A percentile compares a stretch with the other conserved stretches of the same genome.
These are phyloP conservation scores for Drosophila mulleri DNA, from an alignment of 2,888 invertebrate species.

Conservation along the genomic window DNA sequence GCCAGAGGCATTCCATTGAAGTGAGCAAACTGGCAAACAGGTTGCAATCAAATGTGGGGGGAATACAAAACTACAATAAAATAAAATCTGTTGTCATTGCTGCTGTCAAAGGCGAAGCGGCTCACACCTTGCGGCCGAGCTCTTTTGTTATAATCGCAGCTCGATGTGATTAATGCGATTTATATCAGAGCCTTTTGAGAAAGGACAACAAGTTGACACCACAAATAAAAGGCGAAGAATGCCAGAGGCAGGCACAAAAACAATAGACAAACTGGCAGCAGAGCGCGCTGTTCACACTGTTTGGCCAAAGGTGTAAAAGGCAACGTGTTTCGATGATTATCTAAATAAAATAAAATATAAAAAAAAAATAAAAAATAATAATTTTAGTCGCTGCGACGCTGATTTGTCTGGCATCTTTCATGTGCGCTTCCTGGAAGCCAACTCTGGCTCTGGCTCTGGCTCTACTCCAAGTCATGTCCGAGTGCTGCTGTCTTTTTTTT, in stretches of 20 bases:
- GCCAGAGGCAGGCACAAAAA: conserved; percentile 12
- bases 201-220: conserved; percentile 48
- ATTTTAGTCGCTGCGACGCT: conserved; percentile 49
- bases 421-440: conserved; percentile 49
- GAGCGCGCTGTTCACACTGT: conserved; percentile 3
- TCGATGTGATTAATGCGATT: conserved; percentile 72
- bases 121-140: conserved; percentile 59
- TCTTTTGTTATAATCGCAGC: conserved; percentile 14
- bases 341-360: not conserved
- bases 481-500: conserved; percentile 37
- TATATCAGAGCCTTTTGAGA: conserved; percentile 52
- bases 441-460: not conserved
- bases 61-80: not conserved
- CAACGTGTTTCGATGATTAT: conserved; percentile 41
- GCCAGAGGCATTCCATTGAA: conserved; percentile 27
- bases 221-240: not conserved
- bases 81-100: conserved; percentile 59
- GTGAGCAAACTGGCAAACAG: conserved; percentile 31
- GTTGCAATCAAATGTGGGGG: conserved; percentile 36
- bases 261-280: conserved; percentile 51
- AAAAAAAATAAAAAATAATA: not conserved
- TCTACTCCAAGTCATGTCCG: conserved; percentile 37
- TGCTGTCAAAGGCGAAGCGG: conserved; percentile 62
- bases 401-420: conserved; percentile 62
- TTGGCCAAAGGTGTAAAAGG: conserved; percentile 41